Evolutionary conservation across 2,113 vertebrate genomes (phyloP).

Genomic region (Atrichornis clamosus): DNA sequence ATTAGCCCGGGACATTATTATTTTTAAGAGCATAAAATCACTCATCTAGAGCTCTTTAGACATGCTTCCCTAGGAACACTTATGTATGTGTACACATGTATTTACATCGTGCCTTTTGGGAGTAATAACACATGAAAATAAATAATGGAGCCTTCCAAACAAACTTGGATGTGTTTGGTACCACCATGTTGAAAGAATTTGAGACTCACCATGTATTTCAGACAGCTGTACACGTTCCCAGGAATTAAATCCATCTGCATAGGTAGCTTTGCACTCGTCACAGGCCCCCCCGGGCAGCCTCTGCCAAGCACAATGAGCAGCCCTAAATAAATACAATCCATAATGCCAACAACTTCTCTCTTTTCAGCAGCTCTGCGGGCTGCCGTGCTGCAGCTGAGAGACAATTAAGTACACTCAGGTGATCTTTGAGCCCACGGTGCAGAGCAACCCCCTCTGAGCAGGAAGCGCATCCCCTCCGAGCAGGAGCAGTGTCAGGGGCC

Average conservation of each 20-base stretch:
- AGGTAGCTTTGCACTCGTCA: background rate
- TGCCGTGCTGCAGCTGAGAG: background rate
- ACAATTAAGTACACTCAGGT: background rate
- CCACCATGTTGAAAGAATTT: background rate
- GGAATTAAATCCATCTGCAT: background rate
- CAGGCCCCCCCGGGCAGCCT: background rate
- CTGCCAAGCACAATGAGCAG: background rate
- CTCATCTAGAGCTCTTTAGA: background rate
- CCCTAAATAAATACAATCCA: background rate
- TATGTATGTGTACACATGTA: background rate
- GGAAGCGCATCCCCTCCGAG: background rate
- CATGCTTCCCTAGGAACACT: background rate
- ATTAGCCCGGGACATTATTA: background rate
- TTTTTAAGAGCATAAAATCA: background rate
- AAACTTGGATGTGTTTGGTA: background rate
- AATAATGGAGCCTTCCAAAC: background rate
- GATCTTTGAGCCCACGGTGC: background rate
- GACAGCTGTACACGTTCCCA: background rate
- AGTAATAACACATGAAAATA: background rate
- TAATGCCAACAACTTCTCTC: background rate
- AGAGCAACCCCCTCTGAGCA: background rate
- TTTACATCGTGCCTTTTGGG: background rate
- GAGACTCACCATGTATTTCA: background rate
- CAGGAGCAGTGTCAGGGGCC: background rate
- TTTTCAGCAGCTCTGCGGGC: background rate